These are phyloP conservation scores for Zaprionus kolodkinae DNA, from an alignment of 1,140 invertebrate species.

Conservation along the genomic window DNA sequence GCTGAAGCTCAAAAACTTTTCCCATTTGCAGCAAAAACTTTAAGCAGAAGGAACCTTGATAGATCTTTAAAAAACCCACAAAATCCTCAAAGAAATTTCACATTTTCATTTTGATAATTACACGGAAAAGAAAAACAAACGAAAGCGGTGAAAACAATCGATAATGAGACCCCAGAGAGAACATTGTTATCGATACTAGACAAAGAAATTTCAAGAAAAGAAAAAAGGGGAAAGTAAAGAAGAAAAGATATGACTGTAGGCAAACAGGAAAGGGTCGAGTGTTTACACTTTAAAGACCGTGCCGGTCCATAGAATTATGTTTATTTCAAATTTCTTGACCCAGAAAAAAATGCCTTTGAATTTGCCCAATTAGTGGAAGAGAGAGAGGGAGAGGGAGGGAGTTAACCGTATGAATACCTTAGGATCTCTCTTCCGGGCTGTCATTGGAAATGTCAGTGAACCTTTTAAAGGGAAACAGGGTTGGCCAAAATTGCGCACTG, in stretches of 20 bases:
- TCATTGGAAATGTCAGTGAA: constrained; percentile 8
- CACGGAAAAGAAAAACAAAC: background rate
- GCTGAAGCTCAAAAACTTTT: too few relatives aligned
- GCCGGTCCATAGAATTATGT: background rate
- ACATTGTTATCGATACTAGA: background rate
- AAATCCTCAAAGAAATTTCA: background rate
- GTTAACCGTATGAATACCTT: background rate
- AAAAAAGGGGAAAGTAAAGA: background rate
- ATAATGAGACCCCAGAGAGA: constrained; percentile 1
- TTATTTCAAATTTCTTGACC: background rate
- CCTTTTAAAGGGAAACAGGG: constrained; percentile 10
- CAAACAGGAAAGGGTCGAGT: constrained; percentile 1
- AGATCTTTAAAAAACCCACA: background rate
- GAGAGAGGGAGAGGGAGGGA: background rate
- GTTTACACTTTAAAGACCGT: background rate
- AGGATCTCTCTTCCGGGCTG: constrained; percentile 1
- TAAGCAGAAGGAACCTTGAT: background rate
- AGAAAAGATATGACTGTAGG: background rate
- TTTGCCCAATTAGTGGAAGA: constrained; percentile 16
- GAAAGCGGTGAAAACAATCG: background rate
- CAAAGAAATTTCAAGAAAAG: too few relatives aligned
- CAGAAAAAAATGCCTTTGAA: constrained; percentile 6
- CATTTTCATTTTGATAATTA: constrained; percentile 9
- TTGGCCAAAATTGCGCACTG: constrained; percentile 15
- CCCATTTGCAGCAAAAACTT: background rate